These are phyloP conservation scores for Trinectes maculatus DNA, from an alignment of 2,113 vertebrate species.

Conservation along the genomic window DNA sequence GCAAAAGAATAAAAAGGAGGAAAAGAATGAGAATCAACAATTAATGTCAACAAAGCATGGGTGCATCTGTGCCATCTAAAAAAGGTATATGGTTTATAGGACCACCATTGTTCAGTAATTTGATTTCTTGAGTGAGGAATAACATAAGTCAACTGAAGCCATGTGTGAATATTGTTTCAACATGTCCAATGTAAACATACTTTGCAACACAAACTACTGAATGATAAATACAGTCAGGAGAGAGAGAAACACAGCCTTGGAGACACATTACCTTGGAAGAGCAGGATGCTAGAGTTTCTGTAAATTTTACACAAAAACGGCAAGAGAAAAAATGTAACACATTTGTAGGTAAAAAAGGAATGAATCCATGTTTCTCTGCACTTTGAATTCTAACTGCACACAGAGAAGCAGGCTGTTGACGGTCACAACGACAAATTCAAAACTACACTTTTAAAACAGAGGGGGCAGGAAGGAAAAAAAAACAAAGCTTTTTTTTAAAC, in stretches of 20 bases:
- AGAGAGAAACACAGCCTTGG: slow-evolving; percentile 91
- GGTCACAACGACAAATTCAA: slow-evolving; percentile 64
- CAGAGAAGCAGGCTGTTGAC: slow-evolving; percentile 63
- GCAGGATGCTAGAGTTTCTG: slow-evolving; percentile 99
- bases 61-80: slow-evolving; percentile 36
- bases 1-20: slow-evolving; percentile 51
- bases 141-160: slow-evolving; percentile 28
- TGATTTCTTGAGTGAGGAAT: slow-evolving; percentile 28
- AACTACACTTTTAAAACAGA: slow-evolving; percentile 43
- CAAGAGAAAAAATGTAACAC: slow-evolving; percentile 99
- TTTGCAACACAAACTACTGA: slow-evolving; percentile 51
- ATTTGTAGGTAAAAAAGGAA: slow-evolving; percentile 94
- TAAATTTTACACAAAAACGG: slow-evolving; percentile 99
- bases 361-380: slow-evolving; percentile 80
- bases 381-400: slow-evolving; percentile 77
- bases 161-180: slow-evolving; percentile 33
- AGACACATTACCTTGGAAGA: slow-evolving; percentile 99
- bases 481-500: slow-evolving; percentile 15
- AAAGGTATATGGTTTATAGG: slow-evolving; percentile 2
- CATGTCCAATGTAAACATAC: slow-evolving; percentile 40
- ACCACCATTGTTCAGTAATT: slow-evolving; percentile 25
- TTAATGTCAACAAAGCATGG: slow-evolving; percentile 49
- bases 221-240: slow-evolving; percentile 70
- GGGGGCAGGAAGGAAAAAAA: slow-evolving; percentile 46
- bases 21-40: slow-evolving; percentile 71